A percentile compares a stretch with the other conserved stretches of the same genome.
Conservation (phyloP, 2,797 vertebrate genomes). For the Anas capensis region DNA sequence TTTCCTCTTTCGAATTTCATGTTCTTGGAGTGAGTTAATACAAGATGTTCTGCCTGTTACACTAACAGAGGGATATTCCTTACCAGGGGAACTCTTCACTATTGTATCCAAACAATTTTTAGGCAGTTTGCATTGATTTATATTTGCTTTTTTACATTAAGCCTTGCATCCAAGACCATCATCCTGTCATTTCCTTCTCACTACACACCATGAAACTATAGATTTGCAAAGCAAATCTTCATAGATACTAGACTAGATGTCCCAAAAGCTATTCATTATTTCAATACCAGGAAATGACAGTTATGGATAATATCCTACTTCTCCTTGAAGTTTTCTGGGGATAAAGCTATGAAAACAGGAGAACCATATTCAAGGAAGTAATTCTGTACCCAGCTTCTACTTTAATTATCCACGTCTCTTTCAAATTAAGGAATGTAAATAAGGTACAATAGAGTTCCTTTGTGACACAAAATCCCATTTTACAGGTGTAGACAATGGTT, state of each 20-base stretch:
- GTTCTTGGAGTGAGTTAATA: not conserved
- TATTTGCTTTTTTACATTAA: not conserved
- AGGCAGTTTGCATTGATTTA: not conserved
- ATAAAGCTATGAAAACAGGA: not conserved
- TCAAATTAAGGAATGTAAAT: not conserved
- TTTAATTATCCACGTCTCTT: not conserved
- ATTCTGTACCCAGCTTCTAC: not conserved
- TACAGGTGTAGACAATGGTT: not conserved
- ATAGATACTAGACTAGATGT: not conserved
- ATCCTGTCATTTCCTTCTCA: not conserved
- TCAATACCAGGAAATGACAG: not conserved
- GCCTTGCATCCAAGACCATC: not conserved
- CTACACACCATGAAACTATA: not conserved
- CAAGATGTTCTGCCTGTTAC: not conserved
- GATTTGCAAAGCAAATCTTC: not conserved
- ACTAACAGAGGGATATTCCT: not conserved
- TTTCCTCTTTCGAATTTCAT: not conserved
- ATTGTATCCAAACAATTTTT: not conserved
- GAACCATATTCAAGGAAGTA: not conserved
- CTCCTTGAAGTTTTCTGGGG: not conserved
- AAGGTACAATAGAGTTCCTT: not conserved
- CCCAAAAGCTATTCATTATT: not conserved
- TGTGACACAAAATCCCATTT: not conserved
- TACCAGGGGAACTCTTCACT: not conserved
- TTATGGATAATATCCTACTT: not conserved